Evolutionary conservation across 1,140 invertebrate genomes (phyloP), one percentile per base, ranked within the genome.

Genomic region (Zaprionus vittiger): DNA sequence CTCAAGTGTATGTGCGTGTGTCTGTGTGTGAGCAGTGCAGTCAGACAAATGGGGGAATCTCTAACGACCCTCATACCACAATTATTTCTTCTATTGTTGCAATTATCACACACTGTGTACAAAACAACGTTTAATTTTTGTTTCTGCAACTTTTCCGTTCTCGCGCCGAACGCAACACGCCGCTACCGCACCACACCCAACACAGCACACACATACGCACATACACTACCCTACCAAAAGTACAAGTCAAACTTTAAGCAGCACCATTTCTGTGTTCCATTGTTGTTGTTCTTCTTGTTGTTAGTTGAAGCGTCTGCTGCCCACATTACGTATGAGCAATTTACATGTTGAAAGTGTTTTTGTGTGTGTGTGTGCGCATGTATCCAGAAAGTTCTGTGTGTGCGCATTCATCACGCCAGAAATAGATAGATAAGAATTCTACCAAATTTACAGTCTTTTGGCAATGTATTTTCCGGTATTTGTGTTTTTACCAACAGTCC

Each of bases 61-160:
- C 79, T 87, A 87, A 80, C 83, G 77, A 78, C 77, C 44, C 67
- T 73, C 66, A 65, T 47, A 49, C 55, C 63, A 52, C 68, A 77
- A 62, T 66, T 68, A 49, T 77, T 68, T 68, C 74, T 57, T 84
- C 85, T 90, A 89, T 89, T 89, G 84, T 90, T 90, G 59, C 84
- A 90, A 89, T 89, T 89, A 89, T 89, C 84, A 73, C 71, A 73
- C 52, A 81, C 71, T 78, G 69, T 67, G 63, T 69, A 63, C 81
- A 90, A 84, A 86, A 73, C 78, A 90, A 81, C 77, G 85, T 83
- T 90, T 90, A 90, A 84, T 89, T 84, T 89, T 90, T 84, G 85
- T 81, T 90, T 62, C 75, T 41, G 77, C 86, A 89, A 80, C 80
- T 89, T 81, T 81, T 79, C 70, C 56, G 56, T 49, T 11, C 60